phyloP scores from a whole-genome alignment of 2,113 vertebrate species.

The Coturnix japonica region DNA sequence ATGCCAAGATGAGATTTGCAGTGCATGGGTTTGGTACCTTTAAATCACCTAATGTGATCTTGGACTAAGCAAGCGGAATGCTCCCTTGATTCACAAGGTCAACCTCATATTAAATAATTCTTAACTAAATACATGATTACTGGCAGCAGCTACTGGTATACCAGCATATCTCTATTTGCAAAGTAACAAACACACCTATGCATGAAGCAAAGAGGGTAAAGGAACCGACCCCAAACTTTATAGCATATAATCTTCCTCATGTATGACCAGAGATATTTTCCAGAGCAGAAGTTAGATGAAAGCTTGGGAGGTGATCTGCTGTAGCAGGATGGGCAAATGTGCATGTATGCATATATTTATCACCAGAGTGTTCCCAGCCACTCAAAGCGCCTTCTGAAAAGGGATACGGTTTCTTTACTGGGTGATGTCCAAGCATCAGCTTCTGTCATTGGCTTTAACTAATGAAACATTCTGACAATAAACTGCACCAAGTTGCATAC shows the following conservation, averaged over 20 bases:
- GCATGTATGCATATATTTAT: constrained; percentile 25
- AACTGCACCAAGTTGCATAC: not conserved
- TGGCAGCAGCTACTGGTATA: constrained; percentile 15
- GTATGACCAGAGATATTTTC: constrained; percentile 31
- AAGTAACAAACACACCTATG: not conserved
- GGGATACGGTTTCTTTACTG: constrained; percentile 62
- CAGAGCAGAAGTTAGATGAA: constrained; percentile 33
- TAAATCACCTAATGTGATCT: not conserved
- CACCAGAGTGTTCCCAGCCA: not conserved
- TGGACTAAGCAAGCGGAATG: not conserved
- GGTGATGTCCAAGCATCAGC: constrained; percentile 52
- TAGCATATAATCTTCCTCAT: not conserved
- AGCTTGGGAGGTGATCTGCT: constrained; percentile 34
- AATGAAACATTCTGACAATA: constrained; percentile 48
- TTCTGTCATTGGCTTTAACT: not conserved
- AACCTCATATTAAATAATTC: not conserved
- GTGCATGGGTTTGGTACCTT: not conserved
- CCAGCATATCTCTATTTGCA: not conserved
- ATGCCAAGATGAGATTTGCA: not conserved
- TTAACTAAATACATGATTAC: constrained; percentile 27
- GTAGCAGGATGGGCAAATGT: constrained; percentile 48
- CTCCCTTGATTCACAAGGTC: constrained; percentile 28
- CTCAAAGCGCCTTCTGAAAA: constrained; percentile 41
- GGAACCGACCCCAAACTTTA: not conserved
- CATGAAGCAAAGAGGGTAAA: not conserved